Base-by-base conservation (phyloP, 2,888 invertebrate genomes). In the Cabera pusaria region DNA sequence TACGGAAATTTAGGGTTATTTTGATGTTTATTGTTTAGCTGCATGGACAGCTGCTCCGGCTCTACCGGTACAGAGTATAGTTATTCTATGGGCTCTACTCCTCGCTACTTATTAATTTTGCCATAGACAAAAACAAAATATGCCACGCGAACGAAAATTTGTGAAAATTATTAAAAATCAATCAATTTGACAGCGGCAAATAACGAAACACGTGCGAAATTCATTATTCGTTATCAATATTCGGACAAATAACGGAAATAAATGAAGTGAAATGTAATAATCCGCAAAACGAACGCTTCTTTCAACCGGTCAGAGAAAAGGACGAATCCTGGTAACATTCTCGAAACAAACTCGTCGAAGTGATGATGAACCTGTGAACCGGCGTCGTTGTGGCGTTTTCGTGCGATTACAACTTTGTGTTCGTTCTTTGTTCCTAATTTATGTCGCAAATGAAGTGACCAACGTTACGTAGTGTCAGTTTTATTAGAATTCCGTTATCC, bases 291-390 rank as follows among this genome's bases (percentile, higher is more conserved):
- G 53, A 46, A 50, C 41, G 44, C n/a, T 42, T 46, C 50, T 49
- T 23, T 21, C 43, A 51, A 14, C 3, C 14, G 14, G 49, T 49
- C 44, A 56, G 60, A 63, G 49, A 60, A 60, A 58, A 64, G 58
- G 54, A 48, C 49, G 55, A 54, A 74, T 65, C 61, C 83, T 86
- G 86, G 86, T 86, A 86, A 86, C 86, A 86, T 86, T 86, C 60
- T 56, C 64, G 81, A 82, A 85, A 83, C 76, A 84, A 82, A 79
- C 77, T 76, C 63, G 71, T 77, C 25, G 18, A 65, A 65, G 66
- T 69, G 71, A 80, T 77, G 83, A 82, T 86, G 86, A 81, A 85
- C 83, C 79, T 82, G 86, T 87, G 81, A 86, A 83, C 87, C 87
- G 87, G 87, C 86, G 78, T 84, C 79, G 71, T 74, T 77, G 77